These are phyloP conservation scores for Apocrypta bakeri DNA, from an alignment of 1,140 invertebrate species.

Conservation along the genomic window DNA sequence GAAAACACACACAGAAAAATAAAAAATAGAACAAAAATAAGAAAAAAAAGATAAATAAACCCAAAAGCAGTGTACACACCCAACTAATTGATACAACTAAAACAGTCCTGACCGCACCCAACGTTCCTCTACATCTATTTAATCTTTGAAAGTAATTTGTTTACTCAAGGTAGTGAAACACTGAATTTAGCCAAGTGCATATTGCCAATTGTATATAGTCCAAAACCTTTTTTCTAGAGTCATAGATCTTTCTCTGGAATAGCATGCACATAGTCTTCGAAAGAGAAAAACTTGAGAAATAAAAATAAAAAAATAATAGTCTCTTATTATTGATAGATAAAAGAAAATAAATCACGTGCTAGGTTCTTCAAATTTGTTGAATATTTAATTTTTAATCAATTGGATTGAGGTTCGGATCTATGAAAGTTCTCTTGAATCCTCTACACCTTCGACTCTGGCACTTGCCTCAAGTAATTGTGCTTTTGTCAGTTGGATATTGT, in stretches of 20 bases:
- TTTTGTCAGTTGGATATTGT: conserved; percentile 53
- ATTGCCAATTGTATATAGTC: conserved; percentile 47
- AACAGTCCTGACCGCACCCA: conserved; percentile 47
- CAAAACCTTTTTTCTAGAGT: conserved; percentile 43
- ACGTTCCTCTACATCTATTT: conserved; percentile 39
- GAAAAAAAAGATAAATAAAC: conserved; percentile 57
- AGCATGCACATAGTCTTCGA: conserved; percentile 36
- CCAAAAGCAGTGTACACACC: conserved; percentile 60
- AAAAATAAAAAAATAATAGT: conserved; percentile 40
- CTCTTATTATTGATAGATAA: conserved; percentile 29
- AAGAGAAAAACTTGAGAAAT: conserved; percentile 43
- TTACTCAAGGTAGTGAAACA: conserved; percentile 41
- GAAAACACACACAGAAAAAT: conserved; percentile 55
- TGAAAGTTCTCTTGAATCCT: conserved; percentile 43
- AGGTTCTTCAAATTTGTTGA: conserved; percentile 29
- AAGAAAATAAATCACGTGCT: conserved; percentile 46
- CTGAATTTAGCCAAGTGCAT: conserved; percentile 42
- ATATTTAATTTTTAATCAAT: conserved; percentile 37
- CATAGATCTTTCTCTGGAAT: conserved; percentile 3
- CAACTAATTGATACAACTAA: conserved; percentile 60
- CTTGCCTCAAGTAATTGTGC: conserved; percentile 51
- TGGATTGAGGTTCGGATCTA: conserved; percentile 17
- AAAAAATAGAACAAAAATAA: conserved; percentile 53
- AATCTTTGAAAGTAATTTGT: conserved; percentile 5
- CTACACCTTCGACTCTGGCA: conserved; percentile 45